Conservation (phyloP, 2,888 invertebrate genomes). For the Drosophila monieri region DNA sequence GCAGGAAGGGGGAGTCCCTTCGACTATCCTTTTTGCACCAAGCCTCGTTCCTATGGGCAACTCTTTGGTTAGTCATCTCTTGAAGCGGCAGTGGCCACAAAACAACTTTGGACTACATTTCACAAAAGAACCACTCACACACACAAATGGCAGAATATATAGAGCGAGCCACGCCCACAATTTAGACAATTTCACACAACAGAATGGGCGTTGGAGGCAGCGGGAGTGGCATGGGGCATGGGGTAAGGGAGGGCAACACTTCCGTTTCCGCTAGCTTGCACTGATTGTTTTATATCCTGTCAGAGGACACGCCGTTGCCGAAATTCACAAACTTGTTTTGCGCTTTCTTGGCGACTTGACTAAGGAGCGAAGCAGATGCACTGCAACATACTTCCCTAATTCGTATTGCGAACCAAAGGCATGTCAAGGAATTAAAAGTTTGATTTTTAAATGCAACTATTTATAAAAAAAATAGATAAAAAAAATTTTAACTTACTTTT, state of each 20-base stretch:
- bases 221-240: slow-evolving; percentile 3
- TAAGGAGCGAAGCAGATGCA: slow-evolving; percentile 47
- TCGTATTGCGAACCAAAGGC: neutral
- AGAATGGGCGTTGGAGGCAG: slow-evolving; percentile 9
- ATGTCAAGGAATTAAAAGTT: neutral
- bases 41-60: slow-evolving; percentile 11
- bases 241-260: slow-evolving; percentile 54
- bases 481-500: neutral
- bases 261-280: slow-evolving; percentile 82
- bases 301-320: slow-evolving; percentile 75
- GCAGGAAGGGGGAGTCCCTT: neutral
- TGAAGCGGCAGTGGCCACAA: slow-evolving; percentile 48
- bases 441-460: neutral
- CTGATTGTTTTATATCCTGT: slow-evolving; percentile 83
- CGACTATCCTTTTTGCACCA: slow-evolving; percentile 2
- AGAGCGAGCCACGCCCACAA: slow-evolving; percentile 60
- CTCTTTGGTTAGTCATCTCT: slow-evolving; percentile 41
- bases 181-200: slow-evolving; percentile 64
- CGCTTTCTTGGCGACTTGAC: slow-evolving; percentile 75
- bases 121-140: slow-evolving; percentile 54
- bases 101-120: slow-evolving; percentile 69
- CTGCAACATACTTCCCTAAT: neutral
- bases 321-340: slow-evolving; percentile 78
- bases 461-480: neutral
- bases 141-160: slow-evolving; percentile 8